Evolutionary conservation across 2,113 vertebrate genomes (phyloP), one percentile per base, ranked within the genome.

Genomic region (Apodemus sylvaticus): DNA sequence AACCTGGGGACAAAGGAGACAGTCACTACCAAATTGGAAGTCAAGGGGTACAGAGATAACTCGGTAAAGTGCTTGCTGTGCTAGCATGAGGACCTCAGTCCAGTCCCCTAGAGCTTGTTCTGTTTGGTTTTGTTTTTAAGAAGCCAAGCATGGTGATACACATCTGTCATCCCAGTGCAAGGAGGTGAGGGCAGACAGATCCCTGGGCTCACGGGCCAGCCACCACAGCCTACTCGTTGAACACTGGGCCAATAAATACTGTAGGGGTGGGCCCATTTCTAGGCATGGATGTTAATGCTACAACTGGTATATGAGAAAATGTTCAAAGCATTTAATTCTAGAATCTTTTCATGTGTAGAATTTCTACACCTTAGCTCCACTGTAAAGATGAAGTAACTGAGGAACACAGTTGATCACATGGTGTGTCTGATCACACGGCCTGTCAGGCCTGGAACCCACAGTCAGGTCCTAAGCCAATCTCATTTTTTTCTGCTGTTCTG

Each of bases 361-460:
- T 70, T 79, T 4, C 48, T 89, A 20, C 60, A 48, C 51, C 58
- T 82, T n/a, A 24, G 39, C 34, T 22, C 68, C 55, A 8, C 34
- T 86, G 85, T 85, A 74, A 31, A 55, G 64, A 85, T 48, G 34
- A 94, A 48, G 36, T 73, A 53, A 71, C 77, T 31, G 34, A 92
- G 87, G 64, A 5, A 34, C 58, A 36, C 29, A 26, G 66, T 70
- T 83, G 16, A 29, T 45, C n/a, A 64, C 74, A 74, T 19, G 76
- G 48, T 11, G 77, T 66, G 58, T 60, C 79, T 86, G 19, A 34
- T n/a, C 48, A 31, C 81, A 5, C 24, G 64, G 81, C 16, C 53
- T 19, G 48, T 89, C 34, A 39, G 39, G 17, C 42, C 0, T 5
- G 31, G 7, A 87, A 68, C 22, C 79, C 70, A 39, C 12, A 39